Evolutionary conservation across 2,113 vertebrate genomes (phyloP), one percentile per base, ranked within the genome.

Genomic region (Oreochromis niloticus): DNA sequence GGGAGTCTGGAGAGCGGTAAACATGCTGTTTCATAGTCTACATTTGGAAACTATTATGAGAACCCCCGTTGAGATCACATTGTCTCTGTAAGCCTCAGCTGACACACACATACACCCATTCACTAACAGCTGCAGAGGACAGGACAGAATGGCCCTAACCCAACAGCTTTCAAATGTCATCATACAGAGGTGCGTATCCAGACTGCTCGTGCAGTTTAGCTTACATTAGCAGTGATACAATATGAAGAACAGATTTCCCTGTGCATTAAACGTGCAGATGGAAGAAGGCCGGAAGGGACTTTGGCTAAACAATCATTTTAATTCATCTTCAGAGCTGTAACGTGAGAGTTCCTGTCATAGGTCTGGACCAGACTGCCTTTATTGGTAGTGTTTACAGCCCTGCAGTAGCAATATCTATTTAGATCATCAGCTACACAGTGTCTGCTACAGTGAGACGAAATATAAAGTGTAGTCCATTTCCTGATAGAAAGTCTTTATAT

Each of bases 321-420:
- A 86, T 88, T 75, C 84, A 91, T 94, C 93, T 91, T 79, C 55
- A 87, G 88, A 83, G 93, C 80, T 83, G 87, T 90, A 91, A 90
- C 85, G 32, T 86, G 88, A 93, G 84, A 5, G 57, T 91, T 88
- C 84, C 89, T 71, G 57, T 85, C 86, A 90, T 78, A 19, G 80
- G 87, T 89, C 81, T 68, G 83, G 46, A 88, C 82, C 87, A 80
- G 83, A 88, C 89, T 96, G 89, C 96, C 95, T 96, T 97, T 96
- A 96, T 94, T 95, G 95, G 96, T 96, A 94, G 94, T 96, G 95
- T 95, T 95, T 94, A 94, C 89, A 87, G 87, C 73, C 88, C 78
- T 63, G 88, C 90, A 66, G 81, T 68, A 61, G 87, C 73, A 73
- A 55, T 95, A 96, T 96, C 95, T 93, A 91, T 90, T 85, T 87